Evolutionary conservation across 2,797 vertebrate genomes (phyloP), one percentile per base, ranked within the genome.

Genomic region (Lophotriccus pileatus): DNA sequence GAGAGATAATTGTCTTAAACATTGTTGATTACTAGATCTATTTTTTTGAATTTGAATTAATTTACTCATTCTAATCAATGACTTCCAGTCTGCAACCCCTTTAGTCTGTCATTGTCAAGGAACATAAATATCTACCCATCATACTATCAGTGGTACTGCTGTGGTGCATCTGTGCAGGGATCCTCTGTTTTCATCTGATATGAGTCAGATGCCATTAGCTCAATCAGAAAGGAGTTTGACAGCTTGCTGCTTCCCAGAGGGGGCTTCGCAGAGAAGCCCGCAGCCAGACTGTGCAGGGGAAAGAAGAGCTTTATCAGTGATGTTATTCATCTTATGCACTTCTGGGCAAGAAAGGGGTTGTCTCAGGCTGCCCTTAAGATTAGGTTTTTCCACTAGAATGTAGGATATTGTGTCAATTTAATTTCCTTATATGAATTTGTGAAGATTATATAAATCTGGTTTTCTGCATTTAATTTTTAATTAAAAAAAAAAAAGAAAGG

Each of bases 151-250:
- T 6, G 5, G 9, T 30, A 60, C 52, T 76, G 36, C 24, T 14
- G 27, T 2, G 4, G 24, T 9, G 2, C 7, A 2, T 56, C 81
- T 47, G 64, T 67, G 41, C 30, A 36, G 36, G 58, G 46, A 60
- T 90, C 52, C 56, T 75, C 68, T 76, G 60, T 89, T 94, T 93
- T 91, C 47, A 55, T 69, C 68, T 85, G 36, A 77, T 84, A 11
- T 10, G 72, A 93, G 44, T 92, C 93, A 95, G 63, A 90, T 37
- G 62, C 58, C 55, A 94, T 90, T 87, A 94, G 39, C 41, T 46
- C 53, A 87, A 63, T 0, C 1, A 41, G 78, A 78, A 92, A 73
- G 41, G 82, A 90, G 50, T n/a, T 84, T 89, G 80, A 85, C 89
- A 87, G 58, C 62, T 55, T 27, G 46, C 62, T 89, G 28, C 58